A percentile compares a stretch with the other conserved stretches of the same genome.
Conservation (phyloP, 2,797 vertebrate genomes). For the Chiloscyllium punctatum region DNA sequence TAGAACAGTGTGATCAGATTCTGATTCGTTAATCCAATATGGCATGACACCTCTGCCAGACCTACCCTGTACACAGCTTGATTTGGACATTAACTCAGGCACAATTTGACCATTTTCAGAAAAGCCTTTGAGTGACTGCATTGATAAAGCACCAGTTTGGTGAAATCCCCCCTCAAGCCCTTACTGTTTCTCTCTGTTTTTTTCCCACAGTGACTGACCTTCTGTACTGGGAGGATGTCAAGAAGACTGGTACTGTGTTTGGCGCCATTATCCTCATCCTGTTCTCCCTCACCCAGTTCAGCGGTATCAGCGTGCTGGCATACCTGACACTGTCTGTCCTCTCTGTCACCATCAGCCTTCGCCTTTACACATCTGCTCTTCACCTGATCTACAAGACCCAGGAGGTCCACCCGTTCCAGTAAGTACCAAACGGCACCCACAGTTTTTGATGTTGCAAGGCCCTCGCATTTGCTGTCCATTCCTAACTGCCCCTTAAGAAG, state of each 20-base stretch:
- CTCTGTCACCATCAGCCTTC: constrained; percentile 72
- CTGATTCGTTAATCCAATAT: too few relatives aligned
- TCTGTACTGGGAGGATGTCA: constrained; percentile 80
- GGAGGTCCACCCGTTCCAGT: constrained; percentile 74
- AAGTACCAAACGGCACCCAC: constrained; percentile 49
- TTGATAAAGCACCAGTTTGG: too few relatives aligned
- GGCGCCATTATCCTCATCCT: constrained; percentile 73
- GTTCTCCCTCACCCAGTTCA: constrained; percentile 81
- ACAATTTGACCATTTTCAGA: too few relatives aligned
- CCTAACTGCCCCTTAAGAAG: too few relatives aligned
- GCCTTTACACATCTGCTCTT: constrained; percentile 73
- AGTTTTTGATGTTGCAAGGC: too few relatives aligned
- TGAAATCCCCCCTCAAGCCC: neutral
- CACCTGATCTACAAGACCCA: constrained; percentile 66
- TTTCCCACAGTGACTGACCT: constrained; percentile 66
- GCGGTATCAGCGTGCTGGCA: constrained; percentile 75
- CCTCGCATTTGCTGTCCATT: too few relatives aligned
- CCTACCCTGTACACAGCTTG: too few relatives aligned
- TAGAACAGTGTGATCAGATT: too few relatives aligned
- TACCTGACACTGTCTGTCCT: constrained; percentile 68
- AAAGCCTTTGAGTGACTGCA: too few relatives aligned
- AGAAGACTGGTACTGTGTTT: constrained; percentile 71
- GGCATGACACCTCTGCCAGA: too few relatives aligned
- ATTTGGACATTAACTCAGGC: too few relatives aligned
- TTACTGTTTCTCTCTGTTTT: neutral